Base-by-base conservation (phyloP, 1,140 invertebrate genomes). In the Lordiphosa stackelbergi region DNA sequence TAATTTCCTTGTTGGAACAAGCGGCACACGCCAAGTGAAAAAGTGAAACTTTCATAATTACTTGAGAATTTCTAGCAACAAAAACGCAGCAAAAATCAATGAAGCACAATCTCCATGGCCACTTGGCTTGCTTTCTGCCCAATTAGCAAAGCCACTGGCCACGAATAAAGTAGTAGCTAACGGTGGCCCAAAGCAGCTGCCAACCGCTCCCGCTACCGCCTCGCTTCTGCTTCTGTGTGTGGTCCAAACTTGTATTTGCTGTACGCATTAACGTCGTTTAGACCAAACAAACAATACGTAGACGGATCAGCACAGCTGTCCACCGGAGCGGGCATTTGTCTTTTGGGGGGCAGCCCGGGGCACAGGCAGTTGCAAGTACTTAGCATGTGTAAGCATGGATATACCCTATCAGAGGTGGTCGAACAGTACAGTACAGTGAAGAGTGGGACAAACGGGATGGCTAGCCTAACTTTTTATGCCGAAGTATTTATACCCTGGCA, bases 21-120 rank as follows among this genome's bases (percentile, higher is more conserved):
- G 58, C 53, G 59, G 64, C 64, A 65, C 64, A 68, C 61, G 69
- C 69, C 73, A 78, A 46, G 51, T 53, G 22, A 62, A 79, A 78
- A 75, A 83, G 77, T 75, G 75, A 79, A 79, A 79, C 78, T 46
- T 63, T 81, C 62, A 64, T 81, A 69, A 73, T 64, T 79, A 52
- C 53, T 56, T 69, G 63, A 71, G 75, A 79, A 74, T 68, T 81
- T 81, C 71, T 72, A 53, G 55, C 62, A 55, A 36, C 36, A 63
- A 57, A 49, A 41, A 4, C 31, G 10, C 31, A 49, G 16, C 2
- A 52, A 52, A 51, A 19, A 37, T 43, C 54, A 43, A 61, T 59
- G 54, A 51, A 41, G 45, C 66, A 43, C 55, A 54, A 56, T 69
- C 68, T 69, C 66, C 48, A 53, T 56, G 40, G 47, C 12, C 8